Conservation (phyloP, 2,888 invertebrate genomes). For the Drosophila kuntzei region DNA sequence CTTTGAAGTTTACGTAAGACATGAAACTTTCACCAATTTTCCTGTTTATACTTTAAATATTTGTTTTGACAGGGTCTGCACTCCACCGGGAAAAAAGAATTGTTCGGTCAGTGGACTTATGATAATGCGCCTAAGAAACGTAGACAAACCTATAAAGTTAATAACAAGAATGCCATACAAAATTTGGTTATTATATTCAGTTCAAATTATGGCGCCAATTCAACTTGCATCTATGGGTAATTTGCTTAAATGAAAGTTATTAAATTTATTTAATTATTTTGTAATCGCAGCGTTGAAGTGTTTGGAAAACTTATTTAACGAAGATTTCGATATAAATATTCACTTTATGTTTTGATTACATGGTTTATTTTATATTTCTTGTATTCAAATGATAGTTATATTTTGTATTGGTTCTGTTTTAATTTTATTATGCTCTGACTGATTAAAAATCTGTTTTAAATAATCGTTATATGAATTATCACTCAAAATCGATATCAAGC, state of each 20-base stretch:
- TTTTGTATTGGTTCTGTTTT: not conserved
- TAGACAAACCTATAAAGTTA: constrained; percentile 54
- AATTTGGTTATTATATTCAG: constrained; percentile 60
- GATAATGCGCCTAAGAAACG: constrained; percentile 51
- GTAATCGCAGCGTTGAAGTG: constrained; percentile 47
- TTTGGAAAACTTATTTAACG: constrained; percentile 29
- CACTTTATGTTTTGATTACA: not conserved
- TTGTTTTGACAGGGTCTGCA: constrained; percentile 52
- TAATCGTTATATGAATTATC: constrained; percentile 1
- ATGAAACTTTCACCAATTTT: not conserved
- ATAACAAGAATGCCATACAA: constrained; percentile 28
- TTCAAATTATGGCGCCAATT: constrained; percentile 74
- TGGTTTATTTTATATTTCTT: not conserved
- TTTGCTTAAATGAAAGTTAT: not conserved
- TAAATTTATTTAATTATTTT: not conserved
- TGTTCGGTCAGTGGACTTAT: constrained; percentile 66
- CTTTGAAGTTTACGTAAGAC: constrained; percentile 70
- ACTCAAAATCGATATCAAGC: not conserved
- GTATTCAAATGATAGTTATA: not conserved
- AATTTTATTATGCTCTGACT: not conserved
- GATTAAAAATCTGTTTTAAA: not conserved
- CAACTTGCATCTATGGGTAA: constrained; percentile 81
- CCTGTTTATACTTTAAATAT: not conserved
- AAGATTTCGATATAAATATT: not conserved
- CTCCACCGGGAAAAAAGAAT: constrained; percentile 1